Evolutionary conservation across 1,140 invertebrate genomes (phyloP), one percentile per base, ranked within the genome.

Genomic region (Drosophila sp.): DNA sequence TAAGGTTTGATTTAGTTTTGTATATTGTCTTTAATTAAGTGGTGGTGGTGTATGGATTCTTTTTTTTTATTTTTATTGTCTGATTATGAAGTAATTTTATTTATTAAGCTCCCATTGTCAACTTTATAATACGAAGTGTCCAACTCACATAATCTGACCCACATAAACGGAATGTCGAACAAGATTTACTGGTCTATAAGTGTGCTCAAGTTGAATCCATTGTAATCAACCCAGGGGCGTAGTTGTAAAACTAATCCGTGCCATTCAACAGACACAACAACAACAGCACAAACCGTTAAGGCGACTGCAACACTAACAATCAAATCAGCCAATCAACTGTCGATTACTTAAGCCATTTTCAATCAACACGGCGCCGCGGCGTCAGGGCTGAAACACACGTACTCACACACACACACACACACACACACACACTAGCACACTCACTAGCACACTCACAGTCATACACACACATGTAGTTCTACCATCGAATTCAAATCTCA

Each of bases 311-410:
- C 76, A 64, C 41, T 61, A 76, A 78, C 83, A 81, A 86, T 87
- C 82, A 70, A 72, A 87, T 82, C 83, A 82, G 50, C 58, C 78
- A 87, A 82, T 86, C 83, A 87, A 87, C 83, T 82, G 83, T 76
- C 83, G 79, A 87, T 87, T 87, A 87, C 82, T 87, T 87, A 79
- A 87, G 82, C 83, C 79, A 89, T 87, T 87, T 87, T 87, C 82
- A 87, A 87, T 87, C 82, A 87, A 89, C 82, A 89, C 82, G 46
- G 54, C 70, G 50, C 27, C 73, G 57, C 40, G 50, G 32, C 73
- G 57, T 45, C 78, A 63, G n/a, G 38, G 18, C 32, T 64, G 21
- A 21, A 21, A 2, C 21, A 21, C 51, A 57, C 45, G 66, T 70
- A 40, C 43, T 50, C 43, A 51, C 38, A 67, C 36, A 59, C 34